These are phyloP conservation scores for Microtus oregoni DNA, from an alignment of 2,113 vertebrate genomes.

Conservation along the genomic window DNA sequence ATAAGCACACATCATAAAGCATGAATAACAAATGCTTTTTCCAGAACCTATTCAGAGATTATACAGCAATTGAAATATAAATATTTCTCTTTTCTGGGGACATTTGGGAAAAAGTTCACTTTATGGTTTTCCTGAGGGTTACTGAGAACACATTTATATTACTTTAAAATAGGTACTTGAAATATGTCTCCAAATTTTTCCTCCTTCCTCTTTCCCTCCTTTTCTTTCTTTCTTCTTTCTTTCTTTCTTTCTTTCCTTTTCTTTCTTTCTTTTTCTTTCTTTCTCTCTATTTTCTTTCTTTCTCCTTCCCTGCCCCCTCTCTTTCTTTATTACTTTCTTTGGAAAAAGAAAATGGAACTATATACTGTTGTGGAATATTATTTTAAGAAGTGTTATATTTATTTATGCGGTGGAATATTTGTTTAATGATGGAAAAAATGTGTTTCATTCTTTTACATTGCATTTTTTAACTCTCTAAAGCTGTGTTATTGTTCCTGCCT, in stretches of 20 bases:
- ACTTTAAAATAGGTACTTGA: constrained; percentile 32
- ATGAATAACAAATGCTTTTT: not conserved
- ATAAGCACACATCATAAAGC: not conserved
- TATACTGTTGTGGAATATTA: not conserved
- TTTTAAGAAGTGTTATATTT: not conserved
- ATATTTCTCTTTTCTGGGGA: constrained; percentile 9
- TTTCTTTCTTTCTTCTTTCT: not conserved
- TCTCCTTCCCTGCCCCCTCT: not conserved
- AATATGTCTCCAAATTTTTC: not conserved
- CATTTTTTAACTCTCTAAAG: not conserved
- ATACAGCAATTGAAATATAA: not conserved
- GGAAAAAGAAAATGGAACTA: not conserved
- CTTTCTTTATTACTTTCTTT: not conserved
- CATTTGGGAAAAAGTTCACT: not conserved
- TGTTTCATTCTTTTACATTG: not conserved
- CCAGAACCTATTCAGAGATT: not conserved
- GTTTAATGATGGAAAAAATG: not conserved
- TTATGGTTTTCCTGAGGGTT: constrained; percentile 38
- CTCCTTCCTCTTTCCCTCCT: not conserved
- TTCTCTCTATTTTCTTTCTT: not conserved
- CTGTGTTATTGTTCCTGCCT: not conserved
- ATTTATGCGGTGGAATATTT: not conserved
- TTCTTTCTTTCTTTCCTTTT: not conserved
- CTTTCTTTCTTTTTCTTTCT: not conserved
- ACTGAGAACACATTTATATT: constrained; percentile 4